Conservation (phyloP, 2,113 vertebrate species). For the Nesoenas mayeri region DNA sequence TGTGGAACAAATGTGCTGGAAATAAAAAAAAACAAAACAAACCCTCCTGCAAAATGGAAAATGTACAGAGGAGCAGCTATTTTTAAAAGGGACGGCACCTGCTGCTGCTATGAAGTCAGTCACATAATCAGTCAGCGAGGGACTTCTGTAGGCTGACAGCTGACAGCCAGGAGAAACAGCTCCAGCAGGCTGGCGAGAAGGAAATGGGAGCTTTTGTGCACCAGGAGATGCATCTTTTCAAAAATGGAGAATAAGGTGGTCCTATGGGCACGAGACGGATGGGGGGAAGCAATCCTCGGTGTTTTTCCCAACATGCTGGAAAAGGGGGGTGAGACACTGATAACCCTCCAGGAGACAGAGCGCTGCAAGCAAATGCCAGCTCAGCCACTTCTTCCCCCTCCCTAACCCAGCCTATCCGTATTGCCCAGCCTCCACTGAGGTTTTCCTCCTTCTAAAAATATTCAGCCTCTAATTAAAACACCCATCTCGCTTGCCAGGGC, state of each 20-base stretch:
- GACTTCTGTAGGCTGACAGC: conserved; percentile 19
- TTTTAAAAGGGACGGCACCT: conserved; percentile 31
- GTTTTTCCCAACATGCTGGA: not conserved
- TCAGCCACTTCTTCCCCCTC: not conserved
- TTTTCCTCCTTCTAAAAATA: conserved; percentile 63
- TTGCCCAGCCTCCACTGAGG: not conserved
- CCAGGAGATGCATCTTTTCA: not conserved
- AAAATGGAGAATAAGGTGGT: not conserved
- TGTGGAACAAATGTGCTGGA: conserved; percentile 32
- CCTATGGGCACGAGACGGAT: not conserved
- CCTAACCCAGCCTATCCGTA: not conserved
- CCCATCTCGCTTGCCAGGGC: not conserved
- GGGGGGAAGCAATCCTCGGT: not conserved
- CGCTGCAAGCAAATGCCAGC: not conserved
- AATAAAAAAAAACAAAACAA: not conserved
- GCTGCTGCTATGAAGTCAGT: conserved; percentile 6
- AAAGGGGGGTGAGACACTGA: not conserved
- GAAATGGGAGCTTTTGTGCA: not conserved
- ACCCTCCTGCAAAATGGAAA: conserved; percentile 18
- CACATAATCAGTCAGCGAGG: not conserved
- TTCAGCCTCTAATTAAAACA: conserved; percentile 15
- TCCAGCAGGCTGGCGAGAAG: not conserved
- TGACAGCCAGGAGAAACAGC: conserved; percentile 7
- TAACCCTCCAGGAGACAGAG: not conserved
- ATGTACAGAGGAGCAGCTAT: conserved; percentile 2